A percentile compares a stretch with the other conserved stretches of the same genome.
Conservation (phyloP, 2,888 invertebrate genomes). For the Drosophila tanythrix region DNA sequence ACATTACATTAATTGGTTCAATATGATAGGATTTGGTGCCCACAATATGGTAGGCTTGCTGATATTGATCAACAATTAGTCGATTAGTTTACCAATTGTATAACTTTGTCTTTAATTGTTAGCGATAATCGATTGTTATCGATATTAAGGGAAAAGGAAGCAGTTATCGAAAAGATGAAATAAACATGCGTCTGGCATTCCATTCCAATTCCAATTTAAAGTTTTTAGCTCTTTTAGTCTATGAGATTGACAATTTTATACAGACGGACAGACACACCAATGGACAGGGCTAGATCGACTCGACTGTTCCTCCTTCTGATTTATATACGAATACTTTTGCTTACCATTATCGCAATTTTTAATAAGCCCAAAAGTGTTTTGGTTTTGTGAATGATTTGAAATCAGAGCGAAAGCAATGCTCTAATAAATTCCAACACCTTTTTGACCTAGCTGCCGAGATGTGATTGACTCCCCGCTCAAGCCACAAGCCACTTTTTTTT, state of each 20-base stretch:
- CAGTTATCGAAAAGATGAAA: not conserved
- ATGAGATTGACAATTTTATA: not conserved
- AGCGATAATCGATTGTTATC: not conserved
- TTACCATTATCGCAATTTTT: not conserved
- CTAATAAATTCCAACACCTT: not conserved
- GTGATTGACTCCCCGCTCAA: not conserved
- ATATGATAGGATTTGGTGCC: not conserved
- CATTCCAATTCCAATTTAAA: not conserved
- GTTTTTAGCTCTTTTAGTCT: not conserved
- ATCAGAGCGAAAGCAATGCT: not conserved
- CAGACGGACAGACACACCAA: not conserved
- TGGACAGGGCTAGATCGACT: not conserved
- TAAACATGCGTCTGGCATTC: not conserved
- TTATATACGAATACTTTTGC: not conserved
- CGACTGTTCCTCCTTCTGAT: not conserved
- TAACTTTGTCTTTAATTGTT: not conserved
- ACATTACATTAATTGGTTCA: not conserved
- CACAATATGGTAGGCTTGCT: not conserved
- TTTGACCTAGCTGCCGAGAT: slow-evolving; percentile 53
- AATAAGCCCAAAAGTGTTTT: not conserved
- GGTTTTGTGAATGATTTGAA: not conserved
- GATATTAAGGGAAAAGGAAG: not conserved
- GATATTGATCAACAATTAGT: not conserved
- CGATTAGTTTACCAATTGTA: not conserved
- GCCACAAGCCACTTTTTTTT: not conserved